These are phyloP conservation scores for Corythornis madagascariensis DNA, from an alignment of 2,113 vertebrate genomes.

Conservation along the genomic window DNA sequence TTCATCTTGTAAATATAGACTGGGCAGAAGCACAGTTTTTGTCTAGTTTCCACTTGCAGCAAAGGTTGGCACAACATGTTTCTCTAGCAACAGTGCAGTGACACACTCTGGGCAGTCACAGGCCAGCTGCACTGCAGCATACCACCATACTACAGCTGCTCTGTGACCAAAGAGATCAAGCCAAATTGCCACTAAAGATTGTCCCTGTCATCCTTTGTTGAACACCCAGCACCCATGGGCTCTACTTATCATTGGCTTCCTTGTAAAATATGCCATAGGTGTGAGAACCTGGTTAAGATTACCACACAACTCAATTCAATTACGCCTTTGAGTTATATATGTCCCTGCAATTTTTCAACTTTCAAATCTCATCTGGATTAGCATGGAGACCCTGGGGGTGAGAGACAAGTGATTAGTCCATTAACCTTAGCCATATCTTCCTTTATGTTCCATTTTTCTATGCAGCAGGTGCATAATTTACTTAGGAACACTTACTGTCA, in stretches of 20 bases:
- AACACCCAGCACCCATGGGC: neutral
- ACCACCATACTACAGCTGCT: neutral
- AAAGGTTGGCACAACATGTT: neutral
- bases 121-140: neutral
- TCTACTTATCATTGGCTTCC: constrained; percentile 25
- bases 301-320: constrained; percentile 50
- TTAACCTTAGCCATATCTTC: constrained; percentile 55
- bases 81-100: neutral
- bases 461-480: constrained; percentile 57
- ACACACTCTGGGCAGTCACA: neutral
- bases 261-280: constrained; percentile 23
- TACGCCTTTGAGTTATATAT: constrained; percentile 31
- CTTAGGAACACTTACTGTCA: constrained; percentile 53
- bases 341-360: constrained; percentile 46
- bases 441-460: constrained; percentile 22
- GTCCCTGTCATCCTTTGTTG: neutral
- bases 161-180: neutral
- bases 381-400: constrained; percentile 44
- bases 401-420: constrained; percentile 62
- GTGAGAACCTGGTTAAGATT: constrained; percentile 32
- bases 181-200: constrained; percentile 16
- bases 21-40: neutral
- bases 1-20: neutral
- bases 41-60: neutral
- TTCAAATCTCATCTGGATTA: constrained; percentile 57